A percentile compares a stretch with the other conserved stretches of the same genome.
Evolutionary conservation across 2,113 vertebrate species (phyloP).

Genomic region (Callorhinus ursinus): DNA sequence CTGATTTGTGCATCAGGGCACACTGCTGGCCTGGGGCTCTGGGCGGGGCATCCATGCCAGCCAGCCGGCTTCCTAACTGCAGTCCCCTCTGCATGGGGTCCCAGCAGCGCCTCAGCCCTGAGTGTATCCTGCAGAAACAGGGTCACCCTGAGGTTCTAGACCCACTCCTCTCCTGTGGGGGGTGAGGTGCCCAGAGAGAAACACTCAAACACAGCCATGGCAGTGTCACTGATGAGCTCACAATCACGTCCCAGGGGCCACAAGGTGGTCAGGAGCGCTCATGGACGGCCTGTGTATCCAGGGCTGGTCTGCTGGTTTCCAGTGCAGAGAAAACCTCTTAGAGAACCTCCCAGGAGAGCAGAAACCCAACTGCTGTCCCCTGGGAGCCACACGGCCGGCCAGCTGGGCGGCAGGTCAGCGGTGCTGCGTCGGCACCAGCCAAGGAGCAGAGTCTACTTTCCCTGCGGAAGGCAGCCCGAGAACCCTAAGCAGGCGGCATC

Average conservation of each 20-base stretch:
- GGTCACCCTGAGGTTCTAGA: background rate
- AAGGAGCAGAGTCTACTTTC: rapidly evolving
- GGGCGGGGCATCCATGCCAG: background rate
- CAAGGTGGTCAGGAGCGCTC: rapidly evolving
- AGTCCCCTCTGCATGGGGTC: background rate
- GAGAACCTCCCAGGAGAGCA: background rate
- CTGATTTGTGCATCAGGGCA: background rate
- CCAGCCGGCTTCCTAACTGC: background rate
- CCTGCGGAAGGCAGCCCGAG: rapidly evolving
- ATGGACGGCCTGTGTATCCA: background rate
- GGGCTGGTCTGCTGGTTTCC: background rate
- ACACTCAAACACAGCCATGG: rapidly evolving
- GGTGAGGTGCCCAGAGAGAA: too few relatives aligned
- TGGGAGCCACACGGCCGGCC: background rate
- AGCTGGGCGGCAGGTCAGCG: background rate
- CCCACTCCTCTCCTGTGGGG: too few relatives aligned
- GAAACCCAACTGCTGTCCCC: too few relatives aligned
- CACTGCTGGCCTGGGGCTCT: background rate
- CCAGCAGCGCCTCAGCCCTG: background rate
- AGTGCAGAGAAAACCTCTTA: background rate
- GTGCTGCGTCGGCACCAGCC: background rate
- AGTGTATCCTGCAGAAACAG: background rate
- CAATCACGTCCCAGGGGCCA: rapidly evolving
- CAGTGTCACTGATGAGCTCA: rapidly evolving
- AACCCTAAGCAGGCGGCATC: rapidly evolving